Conservation (phyloP, 2,797 vertebrate species). For the Poliocrania exsul region DNA sequence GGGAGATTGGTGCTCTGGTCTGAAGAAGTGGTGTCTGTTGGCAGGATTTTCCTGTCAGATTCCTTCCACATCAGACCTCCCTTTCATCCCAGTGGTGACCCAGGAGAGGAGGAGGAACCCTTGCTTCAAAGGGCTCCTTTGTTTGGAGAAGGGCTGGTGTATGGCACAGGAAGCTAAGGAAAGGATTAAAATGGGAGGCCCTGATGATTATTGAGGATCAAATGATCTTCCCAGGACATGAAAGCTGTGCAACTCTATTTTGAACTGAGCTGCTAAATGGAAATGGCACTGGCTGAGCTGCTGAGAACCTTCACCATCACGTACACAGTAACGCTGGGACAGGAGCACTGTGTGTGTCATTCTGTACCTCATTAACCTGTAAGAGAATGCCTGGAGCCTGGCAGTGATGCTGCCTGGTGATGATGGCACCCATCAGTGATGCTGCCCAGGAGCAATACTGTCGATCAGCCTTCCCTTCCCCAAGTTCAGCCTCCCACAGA, state of each 20-base stretch:
- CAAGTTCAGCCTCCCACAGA: neutral
- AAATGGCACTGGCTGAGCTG: neutral
- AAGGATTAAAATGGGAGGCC: neutral
- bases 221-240: neutral
- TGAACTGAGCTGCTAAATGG: neutral
- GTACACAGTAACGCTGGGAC: neutral
- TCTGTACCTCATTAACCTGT: neutral
- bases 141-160: neutral
- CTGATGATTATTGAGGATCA: neutral
- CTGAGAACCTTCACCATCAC: rapidly evolving
- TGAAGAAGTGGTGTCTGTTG: neutral
- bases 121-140: neutral
- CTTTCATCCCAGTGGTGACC: neutral
- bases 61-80: neutral
- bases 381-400: neutral
- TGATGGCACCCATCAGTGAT: neutral
- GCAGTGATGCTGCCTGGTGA: neutral
- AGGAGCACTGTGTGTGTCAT: neutral
- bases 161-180: neutral
- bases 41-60: neutral
- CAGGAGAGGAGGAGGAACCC: neutral
- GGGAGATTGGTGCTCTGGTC: neutral
- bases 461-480: neutral
- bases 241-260: neutral
- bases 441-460: neutral